phyloP scores from a whole-genome alignment of 2,888 invertebrate species.

The Morinoia aosen region DNA sequence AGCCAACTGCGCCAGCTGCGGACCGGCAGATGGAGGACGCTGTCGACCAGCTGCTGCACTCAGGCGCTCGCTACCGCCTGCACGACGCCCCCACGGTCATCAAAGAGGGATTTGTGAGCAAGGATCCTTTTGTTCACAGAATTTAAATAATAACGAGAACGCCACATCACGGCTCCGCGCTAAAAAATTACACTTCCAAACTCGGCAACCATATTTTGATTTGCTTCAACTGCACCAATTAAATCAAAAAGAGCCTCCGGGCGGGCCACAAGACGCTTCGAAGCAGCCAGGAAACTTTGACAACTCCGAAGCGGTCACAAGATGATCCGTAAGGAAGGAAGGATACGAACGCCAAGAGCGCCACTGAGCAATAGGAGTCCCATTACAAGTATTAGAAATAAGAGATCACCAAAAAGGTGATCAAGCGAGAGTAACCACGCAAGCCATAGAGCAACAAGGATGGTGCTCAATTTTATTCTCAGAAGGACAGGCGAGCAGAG shows the following conservation, averaged over 20 bases:
- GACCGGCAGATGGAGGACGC: not conserved
- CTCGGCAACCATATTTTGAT: constrained; percentile 48
- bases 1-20: too few species aligned
- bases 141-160: constrained; percentile 11
- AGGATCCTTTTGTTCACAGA: constrained; percentile 36
- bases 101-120: not conserved
- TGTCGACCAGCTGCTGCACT: constrained; percentile 7
- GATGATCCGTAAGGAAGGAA: not conserved
- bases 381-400: constrained; percentile 6
- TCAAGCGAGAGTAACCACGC: not conserved
- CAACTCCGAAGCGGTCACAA: not conserved
- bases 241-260: not conserved
- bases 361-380: not conserved
- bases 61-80: not conserved
- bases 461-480: not conserved
- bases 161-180: not conserved
- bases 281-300: not conserved
- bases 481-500: not conserved
- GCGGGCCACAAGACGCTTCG: not conserved
- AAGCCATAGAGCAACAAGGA: not conserved
- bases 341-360: not conserved
- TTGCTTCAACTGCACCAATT: constrained; percentile 45
- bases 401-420: constrained; percentile 16
- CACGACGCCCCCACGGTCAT: constrained; percentile 18
- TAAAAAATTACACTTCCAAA: constrained; percentile 36